phyloP scores from a whole-genome alignment of 2,888 invertebrate species.

The Dolomedes plantarius region DNA sequence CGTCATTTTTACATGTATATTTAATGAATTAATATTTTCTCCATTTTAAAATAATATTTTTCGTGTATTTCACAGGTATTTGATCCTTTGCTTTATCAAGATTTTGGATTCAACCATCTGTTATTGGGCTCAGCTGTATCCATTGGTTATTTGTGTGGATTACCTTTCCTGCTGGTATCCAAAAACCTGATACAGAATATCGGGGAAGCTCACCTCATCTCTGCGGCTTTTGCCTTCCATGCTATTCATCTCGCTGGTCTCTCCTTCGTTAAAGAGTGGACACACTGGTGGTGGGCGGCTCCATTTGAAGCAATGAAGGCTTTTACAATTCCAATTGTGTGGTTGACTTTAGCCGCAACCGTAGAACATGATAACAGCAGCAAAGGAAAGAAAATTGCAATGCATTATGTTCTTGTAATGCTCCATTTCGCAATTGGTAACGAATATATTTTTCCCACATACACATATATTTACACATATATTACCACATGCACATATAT shows the following conservation, averaged over 20 bases:
- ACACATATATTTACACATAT: no score
- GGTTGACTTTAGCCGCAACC: slow-evolving; percentile 72
- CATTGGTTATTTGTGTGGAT: slow-evolving; percentile 38
- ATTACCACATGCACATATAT: no score
- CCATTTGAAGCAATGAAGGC: slow-evolving; percentile 73
- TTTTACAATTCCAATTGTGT: slow-evolving; percentile 70
- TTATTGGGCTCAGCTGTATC: slow-evolving; percentile 64
- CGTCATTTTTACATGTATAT: no score
- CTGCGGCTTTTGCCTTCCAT: slow-evolving; percentile 72
- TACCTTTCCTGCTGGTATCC: slow-evolving; percentile 68
- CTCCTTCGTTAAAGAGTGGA: slow-evolving; percentile 72
- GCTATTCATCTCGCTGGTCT: slow-evolving; percentile 75
- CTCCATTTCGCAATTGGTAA: slow-evolving; percentile 73
- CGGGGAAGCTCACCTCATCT: slow-evolving; percentile 69
- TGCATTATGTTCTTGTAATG: slow-evolving; percentile 71
- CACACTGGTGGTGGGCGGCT: slow-evolving; percentile 59
- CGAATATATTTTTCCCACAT: neutral
- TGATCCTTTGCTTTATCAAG: slow-evolving; percentile 77
- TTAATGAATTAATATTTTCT: no score
- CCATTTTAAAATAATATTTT: no score
- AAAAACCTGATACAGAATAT: slow-evolving; percentile 72
- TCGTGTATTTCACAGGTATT: slow-evolving; percentile 78
- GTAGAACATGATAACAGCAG: slow-evolving; percentile 79
- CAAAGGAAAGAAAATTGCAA: slow-evolving; percentile 63
- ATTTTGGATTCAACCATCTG: slow-evolving; percentile 59